Percentiles rank a stretch among this genome's conserved stretches.
phyloP scores from a whole-genome alignment of 2,113 vertebrate species.

The Herpetotheres cachinnans region DNA sequence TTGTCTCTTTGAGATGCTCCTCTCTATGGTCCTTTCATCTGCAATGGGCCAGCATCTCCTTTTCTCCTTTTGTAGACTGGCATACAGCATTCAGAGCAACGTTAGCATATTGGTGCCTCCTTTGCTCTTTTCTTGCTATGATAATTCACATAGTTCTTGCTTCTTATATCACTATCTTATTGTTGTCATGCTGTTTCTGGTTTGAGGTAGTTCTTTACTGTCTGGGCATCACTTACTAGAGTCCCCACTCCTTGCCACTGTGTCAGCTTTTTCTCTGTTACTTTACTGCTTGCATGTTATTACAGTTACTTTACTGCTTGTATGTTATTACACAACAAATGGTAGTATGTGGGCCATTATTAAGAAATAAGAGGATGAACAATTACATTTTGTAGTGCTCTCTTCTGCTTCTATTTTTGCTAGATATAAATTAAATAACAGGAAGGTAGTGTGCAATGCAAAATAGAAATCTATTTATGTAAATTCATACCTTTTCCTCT shows the following conservation, averaged over 20 bases:
- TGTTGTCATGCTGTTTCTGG: background rate
- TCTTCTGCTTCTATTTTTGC: background rate
- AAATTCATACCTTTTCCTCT: slow-evolving; percentile 52
- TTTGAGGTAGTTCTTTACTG: background rate
- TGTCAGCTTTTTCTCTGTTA: background rate
- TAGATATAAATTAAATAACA: background rate
- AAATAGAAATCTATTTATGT: slow-evolving; percentile 33
- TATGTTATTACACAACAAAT: background rate
- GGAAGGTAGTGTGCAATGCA: background rate
- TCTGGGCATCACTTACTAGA: background rate
- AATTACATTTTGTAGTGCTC: background rate
- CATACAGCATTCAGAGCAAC: background rate
- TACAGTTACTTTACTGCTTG: background rate
- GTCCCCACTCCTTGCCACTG: background rate
- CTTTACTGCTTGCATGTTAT: background rate
- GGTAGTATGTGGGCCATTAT: background rate
- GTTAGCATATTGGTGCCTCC: background rate
- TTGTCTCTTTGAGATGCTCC: background rate
- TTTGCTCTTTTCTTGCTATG: background rate
- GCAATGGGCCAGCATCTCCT: background rate
- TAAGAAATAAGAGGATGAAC: slow-evolving; percentile 21
- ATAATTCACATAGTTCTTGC: background rate
- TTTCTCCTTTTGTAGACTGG: background rate
- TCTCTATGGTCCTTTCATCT: background rate
- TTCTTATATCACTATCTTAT: background rate